These are phyloP conservation scores for Akabosia matsudoensis DNA, from an alignment of 1,140 invertebrate genomes.

Conservation along the genomic window DNA sequence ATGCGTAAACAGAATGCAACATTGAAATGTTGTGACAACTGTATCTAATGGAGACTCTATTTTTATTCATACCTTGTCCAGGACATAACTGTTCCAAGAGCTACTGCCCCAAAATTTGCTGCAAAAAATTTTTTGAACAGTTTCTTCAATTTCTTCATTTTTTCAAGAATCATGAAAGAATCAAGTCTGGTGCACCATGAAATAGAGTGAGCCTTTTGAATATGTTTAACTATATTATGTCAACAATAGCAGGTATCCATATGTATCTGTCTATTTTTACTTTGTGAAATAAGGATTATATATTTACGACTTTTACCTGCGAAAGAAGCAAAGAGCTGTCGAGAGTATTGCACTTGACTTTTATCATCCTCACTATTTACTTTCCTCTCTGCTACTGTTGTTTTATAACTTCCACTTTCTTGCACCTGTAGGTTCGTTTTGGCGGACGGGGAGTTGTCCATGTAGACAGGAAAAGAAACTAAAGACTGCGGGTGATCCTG, in stretches of 20 bases:
- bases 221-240: no score
- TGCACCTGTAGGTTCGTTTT: neutral
- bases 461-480: neutral
- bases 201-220: no score
- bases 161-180: no score
- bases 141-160: no score
- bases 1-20: no score
- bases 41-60: neutral
- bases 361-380: neutral
- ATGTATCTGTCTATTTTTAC: neutral
- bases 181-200: no score
- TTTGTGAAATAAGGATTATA: neutral
- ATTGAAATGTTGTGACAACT: no score
- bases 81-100: conserved; percentile 32
- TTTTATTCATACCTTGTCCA: conserved; percentile 29
- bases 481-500: no score
- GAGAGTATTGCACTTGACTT: neutral
- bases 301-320: conserved; percentile 29
- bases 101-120: conserved; percentile 41
- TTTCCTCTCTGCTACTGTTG: neutral
- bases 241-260: no score
- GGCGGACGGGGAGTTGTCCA: neutral
- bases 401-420: neutral
- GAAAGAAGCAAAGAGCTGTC: conserved; percentile 39
- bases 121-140: no score